Evolutionary conservation across 1,140 invertebrate genomes (phyloP), one percentile per base, ranked within the genome.

Genomic region (Glomeris maerens): DNA sequence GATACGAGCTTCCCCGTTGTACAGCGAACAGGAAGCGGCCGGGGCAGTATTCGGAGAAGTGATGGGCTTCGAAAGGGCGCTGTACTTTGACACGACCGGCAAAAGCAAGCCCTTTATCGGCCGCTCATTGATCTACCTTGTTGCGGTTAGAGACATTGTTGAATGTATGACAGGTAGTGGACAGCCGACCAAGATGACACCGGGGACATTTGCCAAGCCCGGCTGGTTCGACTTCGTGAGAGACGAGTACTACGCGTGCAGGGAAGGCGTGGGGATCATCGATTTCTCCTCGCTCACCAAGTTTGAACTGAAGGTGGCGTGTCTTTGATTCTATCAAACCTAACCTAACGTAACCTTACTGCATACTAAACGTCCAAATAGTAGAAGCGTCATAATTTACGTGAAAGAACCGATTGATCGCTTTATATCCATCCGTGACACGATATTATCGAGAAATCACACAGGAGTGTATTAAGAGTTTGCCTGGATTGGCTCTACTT

Each of bases 281-380:
- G 75, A 77, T 60, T 74, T 78, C 68, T 73, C 72, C 7, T 73
- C 70, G 2, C 75, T 76, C 56, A 66, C 72, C 27, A 77, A 77
- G 59, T 65, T 74, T 53, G 72, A 75, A 59, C 60, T 76, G 27
- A 64, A 63, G 61, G 72, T 72, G 55, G 57, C 4, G n/a, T n/a
- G n/a, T n/a, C n/a, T n/a, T n/a, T n/a, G n/a, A n/a, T n/a, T n/a
- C n/a, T n/a, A n/a, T n/a, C n/a, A n/a, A n/a, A n/a, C n/a, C n/a
- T n/a, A n/a, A n/a, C n/a, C n/a, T n/a, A n/a, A n/a, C n/a, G n/a
- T n/a, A n/a, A n/a, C n/a, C n/a, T n/a, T n/a, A n/a, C n/a, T n/a
- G n/a, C n/a, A n/a, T n/a, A n/a, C n/a, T n/a, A n/a, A n/a, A n/a
- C n/a, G n/a, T n/a, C n/a, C n/a, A n/a, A n/a, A n/a, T n/a, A n/a